Base-by-base conservation (phyloP, 1,140 invertebrate genomes). In the Drosophila ananassae region DNA sequence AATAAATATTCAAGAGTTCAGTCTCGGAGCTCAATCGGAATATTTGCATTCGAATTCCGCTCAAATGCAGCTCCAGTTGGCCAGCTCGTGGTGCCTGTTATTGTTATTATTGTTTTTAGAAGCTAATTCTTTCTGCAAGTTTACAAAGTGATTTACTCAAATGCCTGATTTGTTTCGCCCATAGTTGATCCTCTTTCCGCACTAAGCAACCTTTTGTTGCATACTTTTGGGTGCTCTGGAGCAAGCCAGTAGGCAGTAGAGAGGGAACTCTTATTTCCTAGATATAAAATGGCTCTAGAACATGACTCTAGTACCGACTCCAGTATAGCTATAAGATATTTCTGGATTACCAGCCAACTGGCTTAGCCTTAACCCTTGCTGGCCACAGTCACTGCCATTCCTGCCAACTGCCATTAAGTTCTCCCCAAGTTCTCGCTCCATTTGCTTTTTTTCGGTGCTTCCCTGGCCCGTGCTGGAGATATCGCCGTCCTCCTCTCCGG, bases 1-100 rank as follows among this genome's bases (percentile, higher is more conserved):
- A 69, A 69, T 56, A 56, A 68, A 69, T 68, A 69, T 68, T 39
- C 41, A 44, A 13, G 30, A 48, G 32, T 22, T 56, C 32, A 7
- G 41, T 13, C 30, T 28, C 46, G 37, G 51, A 54, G 25, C 52
- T 54, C 51, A 21, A 62, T 39, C 39, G 22, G 12, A 52, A 44
- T 61, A 61, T 64, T 52, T 68, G 39, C 48, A 64, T 24, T 47
- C 7, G 41, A 47, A 53, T 59, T 68, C 24, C 44, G 24, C 55
- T 64, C 21, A 34, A 66, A 64, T 53, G 34, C 25, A 53, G 21
- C 25, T 28, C 8, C 7, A 32, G 37, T 12, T 41, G 34, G 10
- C 5, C 34, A 37, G 9, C 12, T 37, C n/a, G 1, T 10, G 4
- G 12, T 0, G 13, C 39, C 3, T 34, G 2, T 13, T 13, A 41